Evolutionary conservation across 2,113 vertebrate species (phyloP).

Genomic region (Panthera tigris): DNA sequence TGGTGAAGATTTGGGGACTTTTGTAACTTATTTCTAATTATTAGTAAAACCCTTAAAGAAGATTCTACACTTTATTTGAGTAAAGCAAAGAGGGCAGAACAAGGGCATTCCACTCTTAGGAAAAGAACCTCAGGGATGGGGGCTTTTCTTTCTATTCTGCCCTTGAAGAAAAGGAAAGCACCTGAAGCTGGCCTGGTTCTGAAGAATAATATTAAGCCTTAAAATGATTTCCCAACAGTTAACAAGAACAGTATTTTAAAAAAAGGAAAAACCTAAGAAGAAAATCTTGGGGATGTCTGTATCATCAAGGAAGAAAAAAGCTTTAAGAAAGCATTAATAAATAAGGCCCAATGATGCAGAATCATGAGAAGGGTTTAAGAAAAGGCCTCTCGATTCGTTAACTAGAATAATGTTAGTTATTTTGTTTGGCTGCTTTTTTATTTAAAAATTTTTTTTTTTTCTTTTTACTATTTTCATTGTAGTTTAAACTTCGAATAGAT

Average conservation of each 20-base stretch:
- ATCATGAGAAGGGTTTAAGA: background rate
- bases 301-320: background rate
- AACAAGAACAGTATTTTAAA: background rate
- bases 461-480: background rate
- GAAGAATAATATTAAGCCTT: background rate
- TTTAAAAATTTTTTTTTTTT: background rate
- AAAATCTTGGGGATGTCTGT: background rate
- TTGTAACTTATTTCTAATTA: background rate
- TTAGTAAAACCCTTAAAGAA: background rate
- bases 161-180: background rate
- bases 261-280: background rate
- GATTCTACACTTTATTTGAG: background rate
- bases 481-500: background rate
- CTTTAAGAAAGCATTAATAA: background rate
- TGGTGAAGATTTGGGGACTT: background rate
- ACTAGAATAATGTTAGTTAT: background rate
- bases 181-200: background rate
- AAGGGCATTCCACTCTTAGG: background rate
- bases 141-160: background rate
- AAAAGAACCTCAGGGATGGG: background rate
- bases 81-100: background rate
- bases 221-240: background rate
- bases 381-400: background rate
- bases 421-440: background rate
- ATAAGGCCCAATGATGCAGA: background rate